Conservation (phyloP, 35 echinoderm and acorn worm species). For the Strongylocentrotus purpuratus region DNA sequence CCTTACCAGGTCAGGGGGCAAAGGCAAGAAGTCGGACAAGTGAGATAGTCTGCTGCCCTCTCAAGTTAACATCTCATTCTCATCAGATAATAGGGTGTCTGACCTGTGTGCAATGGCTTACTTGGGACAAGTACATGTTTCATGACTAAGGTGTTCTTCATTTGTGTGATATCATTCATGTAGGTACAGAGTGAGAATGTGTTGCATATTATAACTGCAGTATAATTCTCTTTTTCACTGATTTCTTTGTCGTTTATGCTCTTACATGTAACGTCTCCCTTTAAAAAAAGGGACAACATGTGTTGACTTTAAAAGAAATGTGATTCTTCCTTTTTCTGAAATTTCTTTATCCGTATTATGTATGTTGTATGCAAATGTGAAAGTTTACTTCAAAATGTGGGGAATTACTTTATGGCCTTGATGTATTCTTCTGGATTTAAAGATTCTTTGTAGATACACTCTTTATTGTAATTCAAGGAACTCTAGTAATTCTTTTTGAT, state of each 20-base stretch:
- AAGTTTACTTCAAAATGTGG: background rate
- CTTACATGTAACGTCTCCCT: background rate
- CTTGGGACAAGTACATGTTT: background rate
- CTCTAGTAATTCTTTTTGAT: background rate
- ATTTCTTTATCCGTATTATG: background rate
- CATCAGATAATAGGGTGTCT: background rate
- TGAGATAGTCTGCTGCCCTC: conserved; percentile 57
- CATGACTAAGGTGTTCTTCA: background rate
- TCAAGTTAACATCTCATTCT: background rate
- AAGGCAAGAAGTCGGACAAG: conserved; percentile 71
- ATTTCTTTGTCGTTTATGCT: background rate
- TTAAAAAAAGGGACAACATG: background rate
- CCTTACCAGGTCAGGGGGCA: conserved; percentile 60
- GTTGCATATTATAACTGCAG: background rate
- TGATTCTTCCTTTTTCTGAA: background rate
- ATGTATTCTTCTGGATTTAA: background rate
- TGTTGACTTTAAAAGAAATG: background rate
- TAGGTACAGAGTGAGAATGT: background rate
- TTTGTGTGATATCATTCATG: background rate
- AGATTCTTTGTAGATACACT: background rate
- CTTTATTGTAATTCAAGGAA: background rate
- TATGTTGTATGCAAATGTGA: background rate
- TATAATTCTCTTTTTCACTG: background rate
- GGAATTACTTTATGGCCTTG: background rate
- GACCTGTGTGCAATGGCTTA: background rate